Base-by-base conservation (phyloP, 2,797 vertebrate genomes). In the Threskiornis aethiopicus region DNA sequence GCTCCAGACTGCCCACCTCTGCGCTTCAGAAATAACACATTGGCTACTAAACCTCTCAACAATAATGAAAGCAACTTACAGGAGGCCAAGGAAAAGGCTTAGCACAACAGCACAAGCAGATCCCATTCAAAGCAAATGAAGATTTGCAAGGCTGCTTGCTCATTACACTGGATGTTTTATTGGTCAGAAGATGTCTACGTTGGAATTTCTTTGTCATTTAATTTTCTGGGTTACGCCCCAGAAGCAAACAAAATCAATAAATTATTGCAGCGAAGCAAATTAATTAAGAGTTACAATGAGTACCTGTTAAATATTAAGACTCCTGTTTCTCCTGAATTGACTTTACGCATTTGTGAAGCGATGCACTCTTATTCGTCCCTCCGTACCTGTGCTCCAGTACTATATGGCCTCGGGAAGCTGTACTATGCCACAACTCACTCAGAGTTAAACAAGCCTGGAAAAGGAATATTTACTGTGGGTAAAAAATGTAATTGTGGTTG, bases 211-310 rank as follows among this genome's bases (percentile, higher is more conserved):
- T 86, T 75, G 67, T 67, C 66, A 54, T 47, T 16, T 62, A 14
- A 72, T 81, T 90, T 90, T 85, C 78, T 79, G 75, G 29, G 35
- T 37, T 84, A 64, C 52, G 69, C 31, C 81, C 44, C 78, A 93
- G 65, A 90, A 93, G 78, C 65, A 89, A 94, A 81, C 22, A 57
- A 42, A 94, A 90, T 25, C 16, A 8, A 55, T 37, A 76, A 65
- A 61, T 84, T 44, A 65, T 39, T 55, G 44, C 65, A 49, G 31
- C 33, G 33, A 71, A 58, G 42, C 21, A 83, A 55, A 91, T 76
- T 46, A 78, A n/a, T 61, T 51, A 42, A 33, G 37, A 41, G 66
- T 62, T 92, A 55, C 67, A 75, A 24, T 20, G 31, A 87, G 42
- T 33, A 46, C 35, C 6, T 8, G 13, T 42, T 78, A 83, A 65